These are phyloP conservation scores for Sardina pilchardus DNA, from an alignment of 2,113 vertebrate genomes.

Conservation along the genomic window DNA sequence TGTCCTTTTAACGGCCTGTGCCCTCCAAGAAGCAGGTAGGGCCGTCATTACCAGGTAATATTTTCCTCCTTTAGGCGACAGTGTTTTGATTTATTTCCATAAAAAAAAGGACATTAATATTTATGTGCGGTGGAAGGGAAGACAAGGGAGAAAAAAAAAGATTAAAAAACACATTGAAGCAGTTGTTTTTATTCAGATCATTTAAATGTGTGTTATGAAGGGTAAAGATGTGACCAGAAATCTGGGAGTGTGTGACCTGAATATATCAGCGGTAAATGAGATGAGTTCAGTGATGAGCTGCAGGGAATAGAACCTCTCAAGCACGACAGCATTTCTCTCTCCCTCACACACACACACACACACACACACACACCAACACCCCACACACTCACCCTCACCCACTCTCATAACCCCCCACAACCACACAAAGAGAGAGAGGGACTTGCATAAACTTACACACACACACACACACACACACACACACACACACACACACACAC, in stretches of 20 bases:
- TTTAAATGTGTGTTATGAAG: slow-evolving; percentile 60
- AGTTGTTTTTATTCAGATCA: slow-evolving; percentile 64
- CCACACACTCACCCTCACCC: neutral
- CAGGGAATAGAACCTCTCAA: slow-evolving; percentile 41
- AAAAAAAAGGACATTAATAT: slow-evolving; percentile 64
- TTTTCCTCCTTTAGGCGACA: slow-evolving; percentile 49
- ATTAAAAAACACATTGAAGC: slow-evolving; percentile 47
- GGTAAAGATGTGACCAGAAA: slow-evolving; percentile 62
- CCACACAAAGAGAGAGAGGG: neutral
- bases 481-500: neutral
- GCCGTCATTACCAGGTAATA: slow-evolving; percentile 53
- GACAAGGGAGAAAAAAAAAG: slow-evolving; percentile 39
- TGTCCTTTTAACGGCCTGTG: slow-evolving; percentile 32
- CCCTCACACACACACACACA: no score
- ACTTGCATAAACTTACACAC: neutral
- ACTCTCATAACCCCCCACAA: neutral
- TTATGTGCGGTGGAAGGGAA: slow-evolving; percentile 47
- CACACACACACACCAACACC: no score
- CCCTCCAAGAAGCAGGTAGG: slow-evolving; percentile 53
- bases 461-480: neutral
- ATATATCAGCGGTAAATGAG: slow-evolving; percentile 68
- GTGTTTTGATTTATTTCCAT: slow-evolving; percentile 59
- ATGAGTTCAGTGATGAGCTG: slow-evolving; percentile 63
- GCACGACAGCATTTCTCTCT: no score
- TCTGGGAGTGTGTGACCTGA: slow-evolving; percentile 64